Percentiles rank a stretch among this genome's conserved stretches.
Evolutionary conservation across 2,797 vertebrate species (phyloP).

Genomic region (Amblyopsis hoosieri): DNA sequence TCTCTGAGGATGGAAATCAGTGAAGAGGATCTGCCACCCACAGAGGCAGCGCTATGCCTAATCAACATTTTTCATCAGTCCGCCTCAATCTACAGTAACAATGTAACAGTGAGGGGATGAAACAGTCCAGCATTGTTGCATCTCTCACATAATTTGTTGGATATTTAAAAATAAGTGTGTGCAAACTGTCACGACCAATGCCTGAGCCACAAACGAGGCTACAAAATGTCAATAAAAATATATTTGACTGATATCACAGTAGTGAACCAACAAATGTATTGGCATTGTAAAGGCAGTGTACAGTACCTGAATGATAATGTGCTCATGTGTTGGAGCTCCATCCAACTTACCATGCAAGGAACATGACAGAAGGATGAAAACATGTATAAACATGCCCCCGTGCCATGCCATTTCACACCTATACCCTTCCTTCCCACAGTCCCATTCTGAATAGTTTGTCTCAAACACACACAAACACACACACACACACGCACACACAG

Average conservation of each 20-base stretch:
- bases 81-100: constrained; percentile 27
- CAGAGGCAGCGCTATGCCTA: constrained; percentile 41
- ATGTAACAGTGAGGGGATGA: constrained; percentile 13
- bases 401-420: constrained; percentile 39
- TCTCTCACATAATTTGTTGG: neutral
- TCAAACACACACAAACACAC: too few species aligned
- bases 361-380: constrained; percentile 54
- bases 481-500: too few species aligned
- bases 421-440: constrained; percentile 49
- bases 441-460: constrained; percentile 39
- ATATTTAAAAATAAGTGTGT: neutral
- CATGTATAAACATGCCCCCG: constrained; percentile 30
- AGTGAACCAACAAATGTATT: constrained; percentile 61
- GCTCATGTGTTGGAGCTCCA: constrained; percentile 58
- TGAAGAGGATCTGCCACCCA: constrained; percentile 63
- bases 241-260: constrained; percentile 50
- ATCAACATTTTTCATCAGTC: constrained; percentile 42
- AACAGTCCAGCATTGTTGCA: neutral
- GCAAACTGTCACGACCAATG: neutral
- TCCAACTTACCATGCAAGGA: constrained; percentile 64
- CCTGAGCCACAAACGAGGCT: neutral
- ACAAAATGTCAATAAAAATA: constrained; percentile 6
- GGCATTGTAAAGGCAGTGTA: constrained; percentile 54
- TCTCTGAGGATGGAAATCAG: constrained; percentile 40
- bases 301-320: constrained; percentile 71